Base-by-base conservation (phyloP, 2,888 invertebrate species). In the Taenaris catops region DNA sequence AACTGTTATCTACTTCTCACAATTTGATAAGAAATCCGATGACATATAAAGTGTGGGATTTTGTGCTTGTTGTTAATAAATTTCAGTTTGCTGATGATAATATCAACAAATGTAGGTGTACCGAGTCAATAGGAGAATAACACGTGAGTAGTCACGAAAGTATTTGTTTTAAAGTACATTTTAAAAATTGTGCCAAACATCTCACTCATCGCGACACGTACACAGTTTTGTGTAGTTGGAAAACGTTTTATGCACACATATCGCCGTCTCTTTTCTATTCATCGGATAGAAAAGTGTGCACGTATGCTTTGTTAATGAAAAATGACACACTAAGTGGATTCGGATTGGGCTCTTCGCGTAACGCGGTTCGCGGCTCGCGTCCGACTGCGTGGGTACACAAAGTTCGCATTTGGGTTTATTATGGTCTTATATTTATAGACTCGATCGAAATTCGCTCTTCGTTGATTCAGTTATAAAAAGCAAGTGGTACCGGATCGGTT, bases 381-480 rank as follows among this genome's bases (percentile, higher is more conserved):
- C 52, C 41, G 48, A 80, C 80, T 81, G 76, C 66, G 43, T 47
- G 51, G 49, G 58, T 46, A 41, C 35, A 24, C 44, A 14, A 8
- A 44, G 48, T 49, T 46, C 42, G 45, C 54, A 45, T 38, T 40
- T 41, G 38, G 46, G 51, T 57, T 49, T 48, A 49, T 66, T 71
- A 71, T 68, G 67, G 61, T 49, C 63, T 58, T 51, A 60, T 78
- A 79, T 75, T 75, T 72, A 69, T 78, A 76, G 74, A 73, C 51
- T 51, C 45, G 48, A 53, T 57, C 53, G 51, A 53, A 48, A 51
- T 54, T 51, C 46, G 44, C 34, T 44, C 46, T 44, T 46, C 28
- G 44, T 34, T 37, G 31, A 40, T 39, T 44, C 47, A 44, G 42
- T 36, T 34, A 31, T 43, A 44, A 40, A 41, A 41, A 39, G 27